Base-by-base conservation (phyloP, 2,113 vertebrate species). In the Rhynchomys soricoides region DNA sequence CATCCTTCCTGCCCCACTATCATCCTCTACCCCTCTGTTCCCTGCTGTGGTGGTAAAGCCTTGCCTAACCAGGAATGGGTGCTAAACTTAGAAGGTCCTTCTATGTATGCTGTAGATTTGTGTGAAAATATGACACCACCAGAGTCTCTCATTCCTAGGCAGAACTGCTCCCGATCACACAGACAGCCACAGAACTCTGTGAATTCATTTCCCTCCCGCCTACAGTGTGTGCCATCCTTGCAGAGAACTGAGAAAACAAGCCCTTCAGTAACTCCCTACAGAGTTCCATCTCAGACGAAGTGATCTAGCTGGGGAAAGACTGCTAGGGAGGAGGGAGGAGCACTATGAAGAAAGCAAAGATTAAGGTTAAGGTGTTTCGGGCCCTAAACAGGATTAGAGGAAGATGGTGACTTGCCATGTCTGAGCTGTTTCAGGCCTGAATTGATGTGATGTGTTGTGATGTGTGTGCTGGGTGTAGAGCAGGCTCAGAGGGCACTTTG, bases 241-340 rank as follows among this genome's bases (percentile, higher is more conserved):
- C 13, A 55, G 79, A 34, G 55, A 90, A 90, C 26, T 57, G 55
- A 74, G 62, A 52, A 90, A 88, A 79, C 26, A 75, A 7, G 26
- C 43, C 40, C 43, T 93, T 37, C 24, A 15, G 48, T 52, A 48
- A 66, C 87, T 12, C 50, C 77, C 24, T 93, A 48, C 50, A n/a
- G 59, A 50, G 86, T 37, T 90, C 45, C 95, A 43, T 78, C 70
- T 95, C 45, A 70, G 43, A 45, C 48, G 64, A 96, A 29, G 83
- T 86, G n/a, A 48, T 91, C 50, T 83, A 7, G 13, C 89, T 79
- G 52, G 96, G 81, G 79, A 85, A 50, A 75, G 83, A 34, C 57
- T 85, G 57, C 64, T 57, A 22, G 29, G 1, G 34, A 66, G 52
- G 43, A 68, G n/a, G n/a, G n/a, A n/a, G n/a, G n/a, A n/a, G n/a